Conservation (phyloP, 2,888 invertebrate genomes). For the Aethes cnicana region DNA sequence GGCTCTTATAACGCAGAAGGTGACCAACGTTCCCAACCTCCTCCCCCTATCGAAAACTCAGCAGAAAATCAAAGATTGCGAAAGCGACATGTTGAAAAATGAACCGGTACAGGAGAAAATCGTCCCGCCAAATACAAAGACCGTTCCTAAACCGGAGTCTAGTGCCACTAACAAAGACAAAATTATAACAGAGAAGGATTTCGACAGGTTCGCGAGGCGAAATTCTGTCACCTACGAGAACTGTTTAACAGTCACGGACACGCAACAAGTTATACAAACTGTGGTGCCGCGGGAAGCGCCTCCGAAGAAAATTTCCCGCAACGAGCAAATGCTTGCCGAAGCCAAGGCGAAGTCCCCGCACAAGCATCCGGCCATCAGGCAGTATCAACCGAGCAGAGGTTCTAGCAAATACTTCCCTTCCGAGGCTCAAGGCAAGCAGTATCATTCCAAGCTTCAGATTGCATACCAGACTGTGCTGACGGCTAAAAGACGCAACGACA, state of each 20-base stretch:
- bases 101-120: conserved; percentile 38
- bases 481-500: conserved; percentile 63
- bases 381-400: conserved; percentile 46
- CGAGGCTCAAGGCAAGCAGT: conserved; percentile 55
- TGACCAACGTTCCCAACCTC: conserved; percentile 50
- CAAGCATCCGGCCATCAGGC: conserved; percentile 47
- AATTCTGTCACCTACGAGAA: conserved; percentile 73
- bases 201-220: conserved; percentile 73
- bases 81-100: conserved; percentile 49
- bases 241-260: conserved; percentile 63
- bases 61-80: conserved; percentile 36
- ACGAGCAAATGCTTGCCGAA: conserved; percentile 51
- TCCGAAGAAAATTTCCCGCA: conserved; percentile 53
- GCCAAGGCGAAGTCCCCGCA: conserved; percentile 52
- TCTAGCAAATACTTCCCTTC: conserved; percentile 39
- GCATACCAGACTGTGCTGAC: conserved; percentile 71
- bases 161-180: conserved; percentile 54
- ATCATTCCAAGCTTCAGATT: conserved; percentile 68
- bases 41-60: conserved; percentile 42
- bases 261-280: conserved; percentile 60
- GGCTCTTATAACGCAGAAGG: conserved; percentile 39
- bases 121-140: conserved; percentile 19
- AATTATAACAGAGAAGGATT: conserved; percentile 75
- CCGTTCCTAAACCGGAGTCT: conserved; percentile 9
- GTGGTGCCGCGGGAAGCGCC: conserved; percentile 56